These are phyloP conservation scores for Agrochola macilenta DNA, from an alignment of 2,888 invertebrate genomes.

Conservation along the genomic window DNA sequence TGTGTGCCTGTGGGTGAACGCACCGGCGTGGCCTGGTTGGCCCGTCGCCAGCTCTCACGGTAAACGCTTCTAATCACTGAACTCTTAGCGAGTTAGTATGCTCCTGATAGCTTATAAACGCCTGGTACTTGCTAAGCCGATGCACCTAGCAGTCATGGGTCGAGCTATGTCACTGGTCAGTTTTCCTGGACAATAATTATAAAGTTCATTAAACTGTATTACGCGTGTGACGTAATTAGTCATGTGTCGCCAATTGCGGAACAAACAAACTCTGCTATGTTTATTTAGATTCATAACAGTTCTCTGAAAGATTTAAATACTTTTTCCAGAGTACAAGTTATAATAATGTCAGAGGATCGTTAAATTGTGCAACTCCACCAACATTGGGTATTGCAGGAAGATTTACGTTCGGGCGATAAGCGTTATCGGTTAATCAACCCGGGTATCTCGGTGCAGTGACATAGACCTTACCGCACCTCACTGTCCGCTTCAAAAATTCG, in stretches of 20 bases:
- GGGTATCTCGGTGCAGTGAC: constrained; percentile 76
- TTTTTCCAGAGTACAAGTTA: constrained; percentile 41
- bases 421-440: constrained; percentile 86
- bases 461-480: constrained; percentile 78
- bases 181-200: constrained; percentile 59
- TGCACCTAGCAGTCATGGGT: constrained; percentile 73
- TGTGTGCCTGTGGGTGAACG: constrained; percentile 84
- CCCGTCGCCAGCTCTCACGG: constrained; percentile 87
- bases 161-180: constrained; percentile 55
- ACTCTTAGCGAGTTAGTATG: constrained; percentile 83
- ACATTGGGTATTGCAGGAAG: constrained; percentile 73
- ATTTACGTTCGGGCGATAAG: constrained; percentile 75
- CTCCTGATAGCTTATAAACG: constrained; percentile 86
- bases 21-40: constrained; percentile 88
- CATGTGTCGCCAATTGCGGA: constrained; percentile 53
- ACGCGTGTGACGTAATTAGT: constrained; percentile 55
- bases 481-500: constrained; percentile 54
- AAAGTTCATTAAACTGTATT: constrained; percentile 67
- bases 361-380: constrained; percentile 69
- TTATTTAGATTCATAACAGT: constrained; percentile 30
- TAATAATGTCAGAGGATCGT: constrained; percentile 39
- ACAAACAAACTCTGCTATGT: constrained; percentile 28
- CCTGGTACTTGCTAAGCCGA: constrained; percentile 83
- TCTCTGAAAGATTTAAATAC: constrained; percentile 15
- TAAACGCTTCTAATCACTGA: constrained; percentile 87